These are phyloP conservation scores for Ochropleura leucogaster DNA, from an alignment of 2,888 invertebrate genomes.

Conservation along the genomic window DNA sequence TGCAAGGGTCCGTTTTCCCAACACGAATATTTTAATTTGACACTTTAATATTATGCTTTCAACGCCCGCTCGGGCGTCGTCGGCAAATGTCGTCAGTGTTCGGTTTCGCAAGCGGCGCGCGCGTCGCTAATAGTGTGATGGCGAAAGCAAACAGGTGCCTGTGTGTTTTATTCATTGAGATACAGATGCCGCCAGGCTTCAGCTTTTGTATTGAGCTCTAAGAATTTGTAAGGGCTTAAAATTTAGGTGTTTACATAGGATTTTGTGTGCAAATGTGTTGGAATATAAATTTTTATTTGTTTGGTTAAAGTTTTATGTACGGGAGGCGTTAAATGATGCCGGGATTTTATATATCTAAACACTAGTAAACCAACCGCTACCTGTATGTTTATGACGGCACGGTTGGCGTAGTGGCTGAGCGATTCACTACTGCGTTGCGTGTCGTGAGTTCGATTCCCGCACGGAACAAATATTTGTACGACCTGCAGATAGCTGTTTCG, in stretches of 20 bases:
- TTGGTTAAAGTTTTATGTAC: not conserved
- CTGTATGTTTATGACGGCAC: not conserved
- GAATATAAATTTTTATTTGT: constrained; percentile 2
- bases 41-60: constrained; percentile 62
- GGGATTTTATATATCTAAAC: not conserved
- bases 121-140: constrained; percentile 71
- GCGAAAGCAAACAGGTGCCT: constrained; percentile 77
- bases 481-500: too few relatives aligned
- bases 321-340: constrained; percentile 20
- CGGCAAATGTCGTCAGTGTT: constrained; percentile 65
- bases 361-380: too few relatives aligned
- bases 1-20: constrained; percentile 51
- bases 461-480: too few relatives aligned
- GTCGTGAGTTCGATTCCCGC: too few relatives aligned
- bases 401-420: too few relatives aligned
- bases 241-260: not conserved
- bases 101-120: constrained; percentile 75
- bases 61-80: constrained; percentile 48
- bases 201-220: constrained; percentile 26
- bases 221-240: constrained; percentile 21
- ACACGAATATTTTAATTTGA: constrained; percentile 63
- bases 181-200: constrained; percentile 44
- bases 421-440: too few relatives aligned
- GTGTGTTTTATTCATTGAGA: constrained; percentile 71
- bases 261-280: not conserved